These are phyloP conservation scores for Crypturellus tataupa DNA, from an alignment of 2,797 vertebrate species.

Conservation along the genomic window DNA sequence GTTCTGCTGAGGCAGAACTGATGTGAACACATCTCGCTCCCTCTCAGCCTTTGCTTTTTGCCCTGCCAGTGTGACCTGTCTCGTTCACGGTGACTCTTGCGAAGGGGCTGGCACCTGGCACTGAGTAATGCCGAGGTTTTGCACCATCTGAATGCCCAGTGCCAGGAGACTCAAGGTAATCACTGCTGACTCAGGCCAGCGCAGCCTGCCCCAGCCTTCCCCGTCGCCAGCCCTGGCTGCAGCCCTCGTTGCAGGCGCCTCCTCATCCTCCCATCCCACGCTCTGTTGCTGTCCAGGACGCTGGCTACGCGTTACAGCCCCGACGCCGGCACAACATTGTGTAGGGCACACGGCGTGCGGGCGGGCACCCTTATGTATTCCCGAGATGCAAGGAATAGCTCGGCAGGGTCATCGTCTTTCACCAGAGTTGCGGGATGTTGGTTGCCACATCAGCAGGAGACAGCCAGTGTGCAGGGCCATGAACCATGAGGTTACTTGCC, in stretches of 20 bases:
- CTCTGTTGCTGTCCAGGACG: too few species aligned
- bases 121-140: not conserved
- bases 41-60: not conserved
- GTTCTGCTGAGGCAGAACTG: not conserved
- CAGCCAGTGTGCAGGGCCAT: not conserved
- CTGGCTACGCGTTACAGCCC: too few species aligned
- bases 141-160: slow-evolving; percentile 28
- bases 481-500: not conserved
- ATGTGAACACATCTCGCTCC: not conserved
- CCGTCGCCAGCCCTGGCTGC: slow-evolving; percentile 5
- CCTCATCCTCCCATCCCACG: not conserved
- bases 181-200: slow-evolving; percentile 28
- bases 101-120: not conserved
- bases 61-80: not conserved
- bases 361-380: not conserved
- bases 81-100: accelerated
- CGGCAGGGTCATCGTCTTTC: not conserved
- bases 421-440: not conserved
- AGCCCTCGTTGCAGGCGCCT: too few species aligned
- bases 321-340: not conserved
- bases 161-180: not conserved
- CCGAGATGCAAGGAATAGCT: not conserved
- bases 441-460: not conserved
- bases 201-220: slow-evolving; percentile 46
- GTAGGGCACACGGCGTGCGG: not conserved